phyloP scores from a whole-genome alignment of 1,140 invertebrate species.

The Stenopsyche tienmushanensis region DNA sequence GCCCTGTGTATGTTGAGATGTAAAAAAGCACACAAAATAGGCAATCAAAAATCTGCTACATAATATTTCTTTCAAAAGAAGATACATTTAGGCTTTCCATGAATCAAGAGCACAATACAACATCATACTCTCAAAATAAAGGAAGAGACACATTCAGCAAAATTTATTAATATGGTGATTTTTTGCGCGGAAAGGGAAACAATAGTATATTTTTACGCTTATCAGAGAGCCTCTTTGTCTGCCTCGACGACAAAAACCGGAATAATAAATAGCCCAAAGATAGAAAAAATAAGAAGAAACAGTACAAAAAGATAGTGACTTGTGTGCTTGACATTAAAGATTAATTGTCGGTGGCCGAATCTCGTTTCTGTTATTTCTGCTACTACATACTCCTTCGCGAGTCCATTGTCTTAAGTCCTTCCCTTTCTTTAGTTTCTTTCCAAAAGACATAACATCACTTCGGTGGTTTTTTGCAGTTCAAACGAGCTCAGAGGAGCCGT shows the following conservation, averaged over 20 bases:
- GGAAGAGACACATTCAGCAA: too few species aligned
- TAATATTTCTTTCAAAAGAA: too few species aligned
- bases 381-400: neutral
- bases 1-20: too few species aligned
- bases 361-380: constrained; percentile 33
- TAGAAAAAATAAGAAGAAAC: constrained; percentile 15
- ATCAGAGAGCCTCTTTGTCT: constrained; percentile 14
- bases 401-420: constrained; percentile 17
- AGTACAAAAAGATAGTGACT: constrained; percentile 27
- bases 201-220: constrained; percentile 17
- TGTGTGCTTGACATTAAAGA: constrained; percentile 39
- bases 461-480: constrained; percentile 27
- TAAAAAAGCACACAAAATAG: too few species aligned
- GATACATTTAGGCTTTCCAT: too few species aligned
- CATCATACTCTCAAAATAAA: too few species aligned
- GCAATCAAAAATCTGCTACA: too few species aligned
- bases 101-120: too few species aligned
- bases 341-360: constrained; percentile 40
- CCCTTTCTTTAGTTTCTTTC: constrained; percentile 5
- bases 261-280: constrained; percentile 30
- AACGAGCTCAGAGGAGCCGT: constrained; percentile 10
- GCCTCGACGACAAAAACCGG: constrained; percentile 19
- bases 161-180: constrained; percentile 11
- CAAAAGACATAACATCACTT: constrained; percentile 18
- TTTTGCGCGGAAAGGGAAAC: constrained; percentile 1